Evolutionary conservation across 2,113 vertebrate genomes (phyloP).

Genomic region (Gasterosteus aculeatus): DNA sequence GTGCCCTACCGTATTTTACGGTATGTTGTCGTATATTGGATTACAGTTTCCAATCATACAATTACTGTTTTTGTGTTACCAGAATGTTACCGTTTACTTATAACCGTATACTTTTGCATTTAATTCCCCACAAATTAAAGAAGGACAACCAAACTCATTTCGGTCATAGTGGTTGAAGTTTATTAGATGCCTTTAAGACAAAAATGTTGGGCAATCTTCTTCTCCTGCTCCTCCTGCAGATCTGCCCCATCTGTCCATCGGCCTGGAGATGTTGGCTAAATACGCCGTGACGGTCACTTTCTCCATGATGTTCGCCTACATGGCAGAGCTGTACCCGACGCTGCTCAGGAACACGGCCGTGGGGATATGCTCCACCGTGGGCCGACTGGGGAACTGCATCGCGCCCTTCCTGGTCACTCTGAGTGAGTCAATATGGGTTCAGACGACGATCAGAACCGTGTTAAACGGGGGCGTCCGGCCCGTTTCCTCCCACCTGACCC

Average conservation of each 20-base stretch:
- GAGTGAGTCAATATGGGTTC: constrained; percentile 76
- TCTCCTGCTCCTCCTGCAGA: constrained; percentile 61
- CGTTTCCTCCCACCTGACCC: no score
- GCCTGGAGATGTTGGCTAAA: constrained; percentile 88
- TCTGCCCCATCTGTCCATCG: constrained; percentile 66
- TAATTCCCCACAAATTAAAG: no score
- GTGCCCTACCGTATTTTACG: no score
- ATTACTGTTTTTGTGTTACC: no score
- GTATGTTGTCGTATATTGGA: no score
- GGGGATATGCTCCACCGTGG: constrained; percentile 84
- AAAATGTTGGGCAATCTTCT: background rate
- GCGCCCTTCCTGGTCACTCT: constrained; percentile 87
- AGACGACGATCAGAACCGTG: no score
- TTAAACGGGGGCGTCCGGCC: background rate
- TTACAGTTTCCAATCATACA: no score
- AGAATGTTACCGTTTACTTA: no score
- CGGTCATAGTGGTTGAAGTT: no score
- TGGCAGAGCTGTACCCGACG: constrained; percentile 89
- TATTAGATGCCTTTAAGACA: no score
- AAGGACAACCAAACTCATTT: no score
- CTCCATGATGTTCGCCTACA: constrained; percentile 87
- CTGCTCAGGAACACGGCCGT: constrained; percentile 89
- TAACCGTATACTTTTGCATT: no score
- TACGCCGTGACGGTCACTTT: constrained; percentile 82
- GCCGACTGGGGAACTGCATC: constrained; percentile 85